Evolutionary conservation across 2,888 invertebrate species (phyloP).

Genomic region (Alviniconcha strummeri): DNA sequence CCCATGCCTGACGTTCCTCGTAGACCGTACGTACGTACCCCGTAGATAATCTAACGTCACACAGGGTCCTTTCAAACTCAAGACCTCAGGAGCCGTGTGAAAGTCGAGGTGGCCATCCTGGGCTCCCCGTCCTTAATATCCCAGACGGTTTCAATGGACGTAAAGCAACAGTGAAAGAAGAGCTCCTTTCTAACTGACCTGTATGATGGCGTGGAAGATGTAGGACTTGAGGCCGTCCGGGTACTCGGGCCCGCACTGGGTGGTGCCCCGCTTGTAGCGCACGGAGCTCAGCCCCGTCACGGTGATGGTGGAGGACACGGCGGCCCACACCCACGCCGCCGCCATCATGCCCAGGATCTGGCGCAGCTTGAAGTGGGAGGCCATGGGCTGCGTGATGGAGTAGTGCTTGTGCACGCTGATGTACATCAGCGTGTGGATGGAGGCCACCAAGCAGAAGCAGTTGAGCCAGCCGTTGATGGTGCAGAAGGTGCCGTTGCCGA

Average conservation of each 20-base stretch:
- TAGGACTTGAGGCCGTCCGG: slow-evolving; percentile 61
- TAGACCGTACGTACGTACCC: no score
- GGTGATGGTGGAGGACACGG: slow-evolving; percentile 70
- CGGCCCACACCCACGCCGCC: slow-evolving; percentile 73
- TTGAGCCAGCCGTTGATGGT: slow-evolving; percentile 73
- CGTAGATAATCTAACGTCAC: no score
- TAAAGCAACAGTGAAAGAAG: no score
- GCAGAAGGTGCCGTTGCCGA: slow-evolving; percentile 66
- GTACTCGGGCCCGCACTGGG: slow-evolving; percentile 74
- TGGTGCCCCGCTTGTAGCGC: slow-evolving; percentile 65
- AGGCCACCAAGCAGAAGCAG: slow-evolving; percentile 73
- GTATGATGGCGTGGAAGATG: slow-evolving; percentile 69
- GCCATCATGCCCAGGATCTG: slow-evolving; percentile 72
- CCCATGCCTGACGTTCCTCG: no score
- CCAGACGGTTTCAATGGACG: no score
- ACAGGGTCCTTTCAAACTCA: no score
- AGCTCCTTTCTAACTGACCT: slow-evolving; percentile 47
- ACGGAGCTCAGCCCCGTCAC: slow-evolving; percentile 69
- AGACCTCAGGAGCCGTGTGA: no score
- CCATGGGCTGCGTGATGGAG: slow-evolving; percentile 73
- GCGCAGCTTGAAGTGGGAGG: slow-evolving; percentile 68
- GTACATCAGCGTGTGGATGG: slow-evolving; percentile 75
- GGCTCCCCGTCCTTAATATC: no score
- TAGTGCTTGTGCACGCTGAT: slow-evolving; percentile 74
- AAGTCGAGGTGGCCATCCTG: no score